Evolutionary conservation across 2,888 invertebrate genomes (phyloP), one percentile per base, ranked within the genome.

Genomic region (Lepidochrysops patricia): DNA sequence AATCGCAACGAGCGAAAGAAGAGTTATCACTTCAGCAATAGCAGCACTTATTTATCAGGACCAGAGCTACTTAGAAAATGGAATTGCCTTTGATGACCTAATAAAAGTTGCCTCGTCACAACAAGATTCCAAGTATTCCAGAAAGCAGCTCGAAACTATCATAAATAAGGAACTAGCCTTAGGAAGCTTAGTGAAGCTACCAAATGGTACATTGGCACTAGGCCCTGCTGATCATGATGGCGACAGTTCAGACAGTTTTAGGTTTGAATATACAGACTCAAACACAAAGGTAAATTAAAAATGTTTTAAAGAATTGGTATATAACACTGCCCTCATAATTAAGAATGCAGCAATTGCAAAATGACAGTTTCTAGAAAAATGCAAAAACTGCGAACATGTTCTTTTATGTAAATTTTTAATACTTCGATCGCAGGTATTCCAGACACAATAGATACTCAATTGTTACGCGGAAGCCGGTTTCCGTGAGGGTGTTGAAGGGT

Each of bases 11-110:
- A 81, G 77, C 76, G 79, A 92, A 75, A 74, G 91, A 74, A 75
- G 88, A 67, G 82, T 94, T 69, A 90, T 94, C 64, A 92, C 92
- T 56, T 92, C 92, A 64, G 93, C 94, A 23, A 92, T 94, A 64
- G 93, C 93, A 58, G 93, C 94, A 72, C 84, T 94, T 32, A 92
- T 94, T 64, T 91, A 93, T 66, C 91, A 92, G 70, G 94, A 94
- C 73, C 93, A 94, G 60, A 93, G 92, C 77, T 94, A 92, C 70
- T 84, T 93, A 61, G 92, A 93, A 76, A 91, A 92, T 76, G 94
- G 94, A 19, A 93, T 95, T 62, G 93, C 93, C n/a, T 91, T 92
- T 62, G 87, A 88, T 60, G 92, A 93, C 70, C 88, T 95, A 62
- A 90, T 94, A 32, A 90, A 90, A 72, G 92, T 93, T 70, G 90